phyloP scores from a whole-genome alignment of 2,113 vertebrate species.

The Thryonomys swinderianus region DNA sequence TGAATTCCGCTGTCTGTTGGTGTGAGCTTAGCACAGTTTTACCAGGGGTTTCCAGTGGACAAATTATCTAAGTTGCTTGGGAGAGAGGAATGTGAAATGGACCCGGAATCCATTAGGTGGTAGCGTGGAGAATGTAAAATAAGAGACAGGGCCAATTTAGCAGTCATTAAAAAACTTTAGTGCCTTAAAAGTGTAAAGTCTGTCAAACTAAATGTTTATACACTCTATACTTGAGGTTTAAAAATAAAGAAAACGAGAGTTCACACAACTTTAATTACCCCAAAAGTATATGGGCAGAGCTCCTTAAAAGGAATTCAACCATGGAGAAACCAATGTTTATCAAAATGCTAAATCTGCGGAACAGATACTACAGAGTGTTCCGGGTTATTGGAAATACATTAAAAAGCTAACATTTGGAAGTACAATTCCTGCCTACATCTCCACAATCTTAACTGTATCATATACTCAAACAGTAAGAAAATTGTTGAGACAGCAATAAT shows the following conservation, averaged over 20 bases:
- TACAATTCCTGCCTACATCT: neutral
- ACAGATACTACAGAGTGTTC: neutral
- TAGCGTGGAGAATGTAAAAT: neutral
- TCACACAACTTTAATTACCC: slow-evolving; percentile 1
- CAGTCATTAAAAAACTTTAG: slow-evolving; percentile 35
- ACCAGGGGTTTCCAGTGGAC: slow-evolving; percentile 7
- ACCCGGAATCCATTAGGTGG: slow-evolving; percentile 21
- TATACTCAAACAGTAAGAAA: neutral
- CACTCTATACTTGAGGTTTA: neutral
- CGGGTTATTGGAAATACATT: neutral
- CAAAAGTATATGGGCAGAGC: neutral
- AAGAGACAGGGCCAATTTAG: slow-evolving; percentile 34
- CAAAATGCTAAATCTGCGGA: neutral
- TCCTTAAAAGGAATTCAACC: neutral
- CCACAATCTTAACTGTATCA: neutral
- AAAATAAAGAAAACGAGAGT: slow-evolving; percentile 56
- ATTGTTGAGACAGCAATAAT: neutral
- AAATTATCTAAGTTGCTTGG: slow-evolving; percentile 13
- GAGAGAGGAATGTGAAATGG: slow-evolving; percentile 41
- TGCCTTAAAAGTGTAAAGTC: slow-evolving; percentile 15
- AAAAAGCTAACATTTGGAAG: neutral
- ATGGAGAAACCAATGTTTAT: slow-evolving; percentile 15
- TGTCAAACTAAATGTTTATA: slow-evolving; percentile 48
- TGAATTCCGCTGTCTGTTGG: neutral
- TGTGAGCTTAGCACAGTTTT: slow-evolving; percentile 35